phyloP scores from a whole-genome alignment of 2,113 vertebrate species.

The Gulo gulo region DNA sequence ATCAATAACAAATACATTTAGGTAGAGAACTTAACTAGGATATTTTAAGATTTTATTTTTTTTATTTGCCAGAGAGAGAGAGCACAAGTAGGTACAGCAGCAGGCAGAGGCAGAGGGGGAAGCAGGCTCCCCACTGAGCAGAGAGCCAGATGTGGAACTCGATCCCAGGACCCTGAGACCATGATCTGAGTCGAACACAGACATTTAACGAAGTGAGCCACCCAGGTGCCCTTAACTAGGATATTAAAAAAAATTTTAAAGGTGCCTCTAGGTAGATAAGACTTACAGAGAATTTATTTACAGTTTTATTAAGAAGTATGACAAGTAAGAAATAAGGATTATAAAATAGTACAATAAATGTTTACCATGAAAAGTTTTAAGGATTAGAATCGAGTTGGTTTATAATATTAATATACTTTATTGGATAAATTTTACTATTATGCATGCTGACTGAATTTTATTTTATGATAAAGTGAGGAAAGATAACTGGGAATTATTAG shows the following conservation, averaged over 20 bases:
- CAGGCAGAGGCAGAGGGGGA: too few species aligned
- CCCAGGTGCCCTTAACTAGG: not conserved
- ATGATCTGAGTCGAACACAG: too few species aligned
- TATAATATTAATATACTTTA: slow-evolving; percentile 67
- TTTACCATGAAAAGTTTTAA: slow-evolving; percentile 67
- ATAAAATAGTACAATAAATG: slow-evolving; percentile 65
- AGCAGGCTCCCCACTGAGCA: too few species aligned
- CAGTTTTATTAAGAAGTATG: slow-evolving; percentile 51
- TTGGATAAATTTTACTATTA: slow-evolving; percentile 62
- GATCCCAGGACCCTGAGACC: too few species aligned
- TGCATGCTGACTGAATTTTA: slow-evolving; percentile 58
- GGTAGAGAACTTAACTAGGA: slow-evolving; percentile 16
- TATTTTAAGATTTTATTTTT: not conserved
- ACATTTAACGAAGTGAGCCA: too few species aligned
- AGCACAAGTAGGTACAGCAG: too few species aligned
- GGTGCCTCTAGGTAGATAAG: not conserved
- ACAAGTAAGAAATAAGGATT: slow-evolving; percentile 49
- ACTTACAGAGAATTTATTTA: slow-evolving; percentile 33
- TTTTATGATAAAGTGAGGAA: slow-evolving; percentile 65
- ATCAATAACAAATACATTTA: slow-evolving; percentile 18
- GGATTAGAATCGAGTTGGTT: slow-evolving; percentile 29
- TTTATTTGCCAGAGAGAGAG: too few species aligned
- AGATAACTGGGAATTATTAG: slow-evolving; percentile 68
- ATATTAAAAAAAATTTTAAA: slow-evolving; percentile 8
- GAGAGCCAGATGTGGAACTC: too few species aligned